phyloP scores from a whole-genome alignment of 2,888 invertebrate genomes.

The Psylliodes chrysocephalus region DNA sequence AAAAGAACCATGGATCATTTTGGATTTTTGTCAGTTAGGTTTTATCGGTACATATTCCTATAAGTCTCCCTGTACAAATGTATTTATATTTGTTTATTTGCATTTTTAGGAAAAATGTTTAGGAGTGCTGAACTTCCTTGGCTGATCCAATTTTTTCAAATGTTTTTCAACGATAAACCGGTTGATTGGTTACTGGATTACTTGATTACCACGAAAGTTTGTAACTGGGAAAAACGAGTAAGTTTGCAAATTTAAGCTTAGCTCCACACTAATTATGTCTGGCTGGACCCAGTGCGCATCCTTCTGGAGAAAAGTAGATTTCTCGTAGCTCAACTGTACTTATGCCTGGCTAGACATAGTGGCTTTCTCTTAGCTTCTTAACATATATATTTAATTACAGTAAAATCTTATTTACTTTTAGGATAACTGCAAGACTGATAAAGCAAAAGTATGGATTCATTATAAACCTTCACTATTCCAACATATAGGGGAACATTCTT shows the following conservation, averaged over 20 bases:
- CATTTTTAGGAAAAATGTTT: conserved; percentile 83
- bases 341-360: too few species aligned
- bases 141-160: conserved; percentile 90
- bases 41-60: conserved; percentile 83
- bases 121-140: conserved; percentile 86
- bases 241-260: conserved; percentile 60
- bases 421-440: conserved; percentile 85
- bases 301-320: too few species aligned
- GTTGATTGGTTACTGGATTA: conserved; percentile 96
- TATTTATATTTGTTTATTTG: too few species aligned
- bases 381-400: neutral
- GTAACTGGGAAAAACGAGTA: conserved; percentile 82
- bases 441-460: conserved; percentile 82
- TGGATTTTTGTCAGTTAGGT: conserved; percentile 94
- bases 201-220: conserved; percentile 89
- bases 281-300: too few species aligned
- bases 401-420: too few species aligned
- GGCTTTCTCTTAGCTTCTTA: neutral
- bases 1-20: conserved; percentile 86
- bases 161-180: conserved; percentile 96
- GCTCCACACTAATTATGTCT: too few species aligned
- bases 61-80: too few species aligned
- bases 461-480: conserved; percentile 93
- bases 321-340: too few species aligned
- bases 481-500: conserved; percentile 95